Base-by-base conservation (phyloP, 2,113 vertebrate species). In the Stigmatopora nigra region DNA sequence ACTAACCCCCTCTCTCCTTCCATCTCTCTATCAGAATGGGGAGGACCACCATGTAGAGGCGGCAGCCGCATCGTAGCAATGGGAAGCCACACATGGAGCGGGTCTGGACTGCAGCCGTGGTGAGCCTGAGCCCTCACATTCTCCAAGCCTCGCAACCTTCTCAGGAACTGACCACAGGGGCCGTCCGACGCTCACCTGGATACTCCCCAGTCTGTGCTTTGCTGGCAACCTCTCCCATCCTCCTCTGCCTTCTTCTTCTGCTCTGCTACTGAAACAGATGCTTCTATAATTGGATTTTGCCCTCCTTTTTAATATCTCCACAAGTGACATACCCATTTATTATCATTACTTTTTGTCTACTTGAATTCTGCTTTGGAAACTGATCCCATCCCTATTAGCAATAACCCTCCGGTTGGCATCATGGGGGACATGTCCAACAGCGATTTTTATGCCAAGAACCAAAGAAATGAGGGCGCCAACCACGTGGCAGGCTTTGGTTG, bases 361-460 rank as follows among this genome's bases (percentile, higher is more conserved):
- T 77, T 75, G 57, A 77, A 64, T 73, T 64, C 65, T 64, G 62
- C 81, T 78, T 85, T 81, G 81, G 80, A 78, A 68, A 64, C 71
- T 71, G 56, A 82, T 41, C 73, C 79, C 56, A 61, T 65, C 55
- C 49, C 22, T 71, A 76, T 76, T 83, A 89, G 89, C 88, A 90
- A 90, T 88, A 91, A 86, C 76, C 75, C 65, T 81, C 70, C 36
- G 78, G 67, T 69, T 16, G 88, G 83, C 90, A 80, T 84, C 75
- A 99, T 99, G 97, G 97, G 97, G 90, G 97, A 99, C 90, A 93
- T 99, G 95, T 94, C 95, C 67, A 99, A 99, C 84, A 99, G 96
- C 44, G 96, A 97, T 92, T 98, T 98, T 91, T 98, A 98, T 86
- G 91, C 93, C 88, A 99, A 99, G 94, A 98, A 97, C 95, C 97